Conservation (phyloP, 2,888 invertebrate species). For the Plagodis dolabraria region DNA sequence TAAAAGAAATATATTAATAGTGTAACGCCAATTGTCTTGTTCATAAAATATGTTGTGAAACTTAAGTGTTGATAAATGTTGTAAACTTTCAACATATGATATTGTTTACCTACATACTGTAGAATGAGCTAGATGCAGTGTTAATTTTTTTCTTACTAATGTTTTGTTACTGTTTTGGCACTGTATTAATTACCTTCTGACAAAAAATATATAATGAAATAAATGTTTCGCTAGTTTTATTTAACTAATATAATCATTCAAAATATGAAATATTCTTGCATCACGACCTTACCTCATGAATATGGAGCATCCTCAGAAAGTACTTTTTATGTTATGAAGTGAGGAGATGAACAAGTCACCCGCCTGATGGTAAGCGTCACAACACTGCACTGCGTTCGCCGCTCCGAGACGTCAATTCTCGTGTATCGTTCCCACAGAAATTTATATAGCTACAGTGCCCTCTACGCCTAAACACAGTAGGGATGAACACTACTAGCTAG, state of each 20-base stretch:
- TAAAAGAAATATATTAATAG: conserved; percentile 34
- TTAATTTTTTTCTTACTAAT: conserved; percentile 82
- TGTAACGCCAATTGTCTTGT: conserved; percentile 74
- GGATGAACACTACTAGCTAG: too few relatives aligned
- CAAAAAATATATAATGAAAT: conserved; percentile 83
- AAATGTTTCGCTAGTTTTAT: conserved; percentile 72
- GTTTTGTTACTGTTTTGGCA: conserved; percentile 84
- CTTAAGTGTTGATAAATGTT: conserved; percentile 74
- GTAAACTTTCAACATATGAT: conserved; percentile 55
- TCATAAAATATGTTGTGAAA: conserved; percentile 73
- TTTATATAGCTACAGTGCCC: too few relatives aligned
- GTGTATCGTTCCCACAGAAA: too few relatives aligned
- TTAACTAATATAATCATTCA: conserved; percentile 32
- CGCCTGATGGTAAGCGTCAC: too few relatives aligned
- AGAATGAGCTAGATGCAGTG: conserved; percentile 83
- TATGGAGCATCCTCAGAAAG: too few relatives aligned
- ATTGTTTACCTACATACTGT: conserved; percentile 75
- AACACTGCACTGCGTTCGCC: too few relatives aligned
- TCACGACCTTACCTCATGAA: too few relatives aligned
- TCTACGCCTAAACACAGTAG: too few relatives aligned
- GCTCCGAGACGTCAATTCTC: too few relatives aligned
- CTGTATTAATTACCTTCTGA: conserved; percentile 85
- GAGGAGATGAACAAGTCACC: too few relatives aligned
- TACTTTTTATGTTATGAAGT: too few relatives aligned
- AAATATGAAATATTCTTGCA: neutral